Evolutionary conservation across 2,888 invertebrate genomes (phyloP), one percentile per base, ranked within the genome.

Genomic region (Bimastos eiseni): DNA sequence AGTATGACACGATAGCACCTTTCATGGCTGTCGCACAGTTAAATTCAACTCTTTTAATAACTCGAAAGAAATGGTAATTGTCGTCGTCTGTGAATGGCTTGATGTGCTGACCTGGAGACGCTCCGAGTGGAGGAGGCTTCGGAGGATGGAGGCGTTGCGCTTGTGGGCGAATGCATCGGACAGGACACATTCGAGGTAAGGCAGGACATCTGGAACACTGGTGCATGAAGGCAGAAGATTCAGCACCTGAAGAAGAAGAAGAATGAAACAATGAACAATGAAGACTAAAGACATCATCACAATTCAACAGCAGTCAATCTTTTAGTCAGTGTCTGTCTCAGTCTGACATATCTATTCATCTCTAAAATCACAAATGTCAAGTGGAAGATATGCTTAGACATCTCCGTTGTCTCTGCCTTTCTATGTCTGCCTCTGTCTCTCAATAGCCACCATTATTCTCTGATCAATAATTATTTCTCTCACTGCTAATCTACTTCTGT

Each of bases 121-220:
- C 95, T 98, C 98, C 0, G 98, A 97, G 93, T 97, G 97, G 37
- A 98, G 95, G 84, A 98, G 95, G 17, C 98, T 97, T 93, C 97
- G 97, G 92, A 98, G 96, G 6, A 98, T 96, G 94, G 98, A 94
- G 97, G 90, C 96, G 90, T 96, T 96, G 91, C 98, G 96, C 93
- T 97, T 96, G 38, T 97, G 96, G 34, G 97, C 96, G 33, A 98
- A 96, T 92, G 97, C 97, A n/a, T 97, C 96, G 94, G 97, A 97
- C 90, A 98, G 95, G 93, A 98, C 98, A 93, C 96, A 96, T 93
- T 97, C 97, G 91, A 96, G 93, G 91, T 95, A 96, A 30, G 93
- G 93, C 90, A 95, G 94, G 4, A 99, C 96, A 90, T 97, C 96
- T 83, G 96, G 95, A 21, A 99, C 96, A 0, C 97, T 97, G 91